These are phyloP conservation scores for Hemiscyllium ocellatum DNA, from an alignment of 2,113 vertebrate species.

Conservation along the genomic window DNA sequence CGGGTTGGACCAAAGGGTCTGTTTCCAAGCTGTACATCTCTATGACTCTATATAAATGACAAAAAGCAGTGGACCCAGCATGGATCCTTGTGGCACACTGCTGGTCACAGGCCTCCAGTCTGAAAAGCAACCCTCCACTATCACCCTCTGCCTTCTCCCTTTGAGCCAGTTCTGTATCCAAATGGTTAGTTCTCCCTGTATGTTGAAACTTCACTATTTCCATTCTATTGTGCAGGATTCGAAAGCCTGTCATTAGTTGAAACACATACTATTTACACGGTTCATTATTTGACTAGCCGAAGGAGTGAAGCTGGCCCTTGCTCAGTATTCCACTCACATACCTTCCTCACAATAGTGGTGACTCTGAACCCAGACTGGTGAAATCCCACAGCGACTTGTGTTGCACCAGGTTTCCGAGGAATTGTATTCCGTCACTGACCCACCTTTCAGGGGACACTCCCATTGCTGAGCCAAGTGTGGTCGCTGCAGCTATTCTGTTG, in stretches of 20 bases:
- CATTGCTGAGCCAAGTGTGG: not conserved
- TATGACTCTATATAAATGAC: no score
- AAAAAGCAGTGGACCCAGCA: no score
- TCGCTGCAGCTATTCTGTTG: not conserved
- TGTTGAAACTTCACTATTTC: not conserved
- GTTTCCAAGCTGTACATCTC: no score
- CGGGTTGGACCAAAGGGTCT: no score
- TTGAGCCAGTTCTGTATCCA: no score
- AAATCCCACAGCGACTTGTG: not conserved
- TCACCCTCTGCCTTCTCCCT: no score
- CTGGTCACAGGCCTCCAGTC: no score
- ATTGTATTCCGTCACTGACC: not conserved
- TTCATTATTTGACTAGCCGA: not conserved
- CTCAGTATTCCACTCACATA: not conserved
- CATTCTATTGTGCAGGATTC: not conserved
- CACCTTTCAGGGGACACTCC: slow-evolving; percentile 3
- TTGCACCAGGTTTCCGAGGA: not conserved
- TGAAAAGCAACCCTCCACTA: no score
- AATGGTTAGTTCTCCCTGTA: no score
- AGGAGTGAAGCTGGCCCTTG: not conserved
- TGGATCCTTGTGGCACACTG: no score
- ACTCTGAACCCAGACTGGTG: not conserved
- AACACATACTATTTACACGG: not conserved
- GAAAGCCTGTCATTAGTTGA: not conserved
- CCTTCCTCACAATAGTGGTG: not conserved